Base-by-base conservation (phyloP, 2,888 invertebrate genomes). In the Mesorhabditis sp. region DNA sequence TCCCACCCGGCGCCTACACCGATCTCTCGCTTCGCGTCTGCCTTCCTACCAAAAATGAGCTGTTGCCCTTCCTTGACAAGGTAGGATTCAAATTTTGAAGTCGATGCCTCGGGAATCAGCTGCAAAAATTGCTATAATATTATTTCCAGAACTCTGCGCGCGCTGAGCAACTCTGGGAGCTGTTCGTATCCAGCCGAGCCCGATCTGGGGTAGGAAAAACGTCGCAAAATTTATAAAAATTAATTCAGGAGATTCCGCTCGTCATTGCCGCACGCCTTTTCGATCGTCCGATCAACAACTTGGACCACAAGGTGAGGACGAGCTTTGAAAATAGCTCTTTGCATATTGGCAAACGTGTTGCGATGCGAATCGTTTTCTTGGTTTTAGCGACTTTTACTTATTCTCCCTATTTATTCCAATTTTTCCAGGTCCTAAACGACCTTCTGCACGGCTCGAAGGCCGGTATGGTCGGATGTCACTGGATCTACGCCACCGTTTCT, bases 381-480 rank as follows among this genome's bases (percentile, higher is more conserved):
- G 50, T 50, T 50, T 50, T 10, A 50, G 50, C 13, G 6, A 50
- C 6, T 50, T 50, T 50, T n/a, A 6, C 50, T 50, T 50, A 50
- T 50, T 13, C 50, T n/a, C 28, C 28, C 28, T 28, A 28, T 28
- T 28, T 28, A 28, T 28, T 2, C 28, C 28, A 28, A 1, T 28
- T 28, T 28, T 28, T 50, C n/a, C 2, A 50, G 58, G n/a, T 50
- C 58, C n/a, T 84, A 66, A 83, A 84, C 75, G 81, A 82, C n/a
- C 76, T 81, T 28, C 73, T 85, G 28, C 84, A 84, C 70, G 82
- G 80, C 50, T 72, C 79, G 5, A 85, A 82, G 69, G 72, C 77
- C 66, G 84, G 83, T 62, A 81, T 85, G 83, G 80, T 84, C 66
- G 84, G 83, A 66, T 84, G 84, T 65, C 84, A 84, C 70, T 83